phyloP scores from a whole-genome alignment of 2,797 vertebrate species.

The Pteronotus mesoamericanus region DNA sequence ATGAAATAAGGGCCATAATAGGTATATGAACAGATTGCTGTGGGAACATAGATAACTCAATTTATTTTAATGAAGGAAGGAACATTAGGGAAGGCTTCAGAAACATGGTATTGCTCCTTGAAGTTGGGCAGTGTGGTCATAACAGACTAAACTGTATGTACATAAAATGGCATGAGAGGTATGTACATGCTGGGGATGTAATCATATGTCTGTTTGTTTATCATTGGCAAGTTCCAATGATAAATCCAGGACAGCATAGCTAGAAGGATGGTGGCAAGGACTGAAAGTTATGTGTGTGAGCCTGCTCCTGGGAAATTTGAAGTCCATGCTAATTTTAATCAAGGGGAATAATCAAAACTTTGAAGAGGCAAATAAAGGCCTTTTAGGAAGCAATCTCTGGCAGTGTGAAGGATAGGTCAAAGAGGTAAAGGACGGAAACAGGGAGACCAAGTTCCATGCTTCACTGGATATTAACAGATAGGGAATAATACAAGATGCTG shows the following conservation, averaged over 20 bases:
- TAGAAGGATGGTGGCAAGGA: neutral
- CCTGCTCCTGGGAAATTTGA: neutral
- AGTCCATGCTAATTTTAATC: constrained; percentile 21
- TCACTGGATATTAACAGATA: neutral
- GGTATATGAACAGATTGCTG: constrained; percentile 24
- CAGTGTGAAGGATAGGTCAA: neutral
- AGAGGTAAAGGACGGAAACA: neutral
- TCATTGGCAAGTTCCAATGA: neutral
- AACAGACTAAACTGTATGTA: neutral
- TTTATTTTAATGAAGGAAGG: constrained; percentile 56
- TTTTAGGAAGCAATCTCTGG: neutral
- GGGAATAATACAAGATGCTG: neutral
- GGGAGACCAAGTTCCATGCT: neutral
- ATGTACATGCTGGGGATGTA: neutral
- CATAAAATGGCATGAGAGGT: neutral
- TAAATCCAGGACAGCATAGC: neutral
- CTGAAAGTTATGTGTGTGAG: neutral
- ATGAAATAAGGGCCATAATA: constrained; percentile 43
- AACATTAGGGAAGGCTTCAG: constrained; percentile 41
- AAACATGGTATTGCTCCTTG: neutral
- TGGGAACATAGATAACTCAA: constrained; percentile 26
- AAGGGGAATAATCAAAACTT: neutral
- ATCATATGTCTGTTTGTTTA: neutral
- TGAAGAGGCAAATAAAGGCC: neutral
- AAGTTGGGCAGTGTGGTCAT: neutral